Evolutionary conservation across 2,797 vertebrate species (phyloP).

Genomic region (Pseudochirops cupreus): DNA sequence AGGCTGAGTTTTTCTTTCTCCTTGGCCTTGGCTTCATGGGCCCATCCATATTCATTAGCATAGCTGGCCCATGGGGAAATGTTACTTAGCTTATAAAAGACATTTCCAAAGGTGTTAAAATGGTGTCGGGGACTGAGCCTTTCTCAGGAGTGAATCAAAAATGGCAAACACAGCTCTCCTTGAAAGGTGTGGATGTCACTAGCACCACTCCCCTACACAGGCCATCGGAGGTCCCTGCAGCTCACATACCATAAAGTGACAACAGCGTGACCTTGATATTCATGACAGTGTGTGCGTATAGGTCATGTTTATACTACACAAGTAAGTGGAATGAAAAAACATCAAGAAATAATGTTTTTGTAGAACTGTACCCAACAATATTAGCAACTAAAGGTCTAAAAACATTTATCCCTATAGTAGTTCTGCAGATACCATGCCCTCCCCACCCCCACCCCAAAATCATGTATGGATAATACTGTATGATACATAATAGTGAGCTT

Average conservation of each 20-base stretch:
- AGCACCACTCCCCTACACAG: conserved; percentile 22
- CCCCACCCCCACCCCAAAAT: neutral
- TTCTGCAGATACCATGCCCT: conserved; percentile 4
- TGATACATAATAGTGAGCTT: conserved; percentile 16
- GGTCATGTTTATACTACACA: neutral
- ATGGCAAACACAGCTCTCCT: conserved; percentile 15
- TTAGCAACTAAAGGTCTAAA: conserved; percentile 36
- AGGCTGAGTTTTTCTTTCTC: neutral
- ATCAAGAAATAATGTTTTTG: conserved; percentile 16
- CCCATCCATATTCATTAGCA: neutral
- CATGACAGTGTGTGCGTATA: conserved; percentile 30
- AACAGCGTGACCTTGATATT: neutral
- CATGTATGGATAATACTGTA: neutral
- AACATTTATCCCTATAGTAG: conserved; percentile 14
- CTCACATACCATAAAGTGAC: conserved; percentile 2
- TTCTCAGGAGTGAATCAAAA: conserved; percentile 59
- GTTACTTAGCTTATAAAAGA: conserved; percentile 4
- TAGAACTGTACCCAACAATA: conserved; percentile 31
- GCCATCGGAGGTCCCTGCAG: conserved; percentile 16
- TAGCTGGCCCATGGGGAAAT: conserved; percentile 13
- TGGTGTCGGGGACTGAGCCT: conserved; percentile 16
- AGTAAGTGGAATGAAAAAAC: conserved; percentile 23
- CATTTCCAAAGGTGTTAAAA: conserved; percentile 16
- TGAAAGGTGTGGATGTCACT: neutral
- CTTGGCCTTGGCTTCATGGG: neutral